A percentile compares a stretch with the other conserved stretches of the same genome.
Evolutionary conservation across 2,888 invertebrate genomes (phyloP).

Genomic region (Tenthredo livida): DNA sequence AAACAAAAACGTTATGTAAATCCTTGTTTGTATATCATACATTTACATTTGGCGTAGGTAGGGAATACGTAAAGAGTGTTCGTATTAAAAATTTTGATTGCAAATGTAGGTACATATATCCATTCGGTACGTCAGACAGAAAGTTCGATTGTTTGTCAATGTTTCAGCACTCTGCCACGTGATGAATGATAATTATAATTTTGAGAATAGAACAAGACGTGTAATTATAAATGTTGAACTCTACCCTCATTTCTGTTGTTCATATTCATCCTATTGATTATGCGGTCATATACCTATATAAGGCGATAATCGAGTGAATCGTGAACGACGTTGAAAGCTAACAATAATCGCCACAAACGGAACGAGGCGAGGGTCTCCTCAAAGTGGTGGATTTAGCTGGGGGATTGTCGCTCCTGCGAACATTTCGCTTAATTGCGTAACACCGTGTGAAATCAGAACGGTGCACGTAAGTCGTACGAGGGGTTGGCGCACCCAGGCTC

Average conservation of each 20-base stretch:
- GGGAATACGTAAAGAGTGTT: neutral
- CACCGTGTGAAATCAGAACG: conserved; percentile 38
- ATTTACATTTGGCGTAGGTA: neutral
- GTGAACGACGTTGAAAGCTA: conserved; percentile 9
- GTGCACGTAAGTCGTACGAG: conserved; percentile 17
- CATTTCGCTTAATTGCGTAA: conserved; percentile 20
- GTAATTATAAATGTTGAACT: neutral
- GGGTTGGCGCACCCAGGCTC: conserved; percentile 13
- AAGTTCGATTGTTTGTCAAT: neutral
- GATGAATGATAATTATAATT: neutral
- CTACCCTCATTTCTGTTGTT: neutral
- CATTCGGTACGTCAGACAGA: neutral
- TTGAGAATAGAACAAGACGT: neutral
- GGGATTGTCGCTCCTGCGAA: conserved; percentile 36
- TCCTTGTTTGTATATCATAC: neutral
- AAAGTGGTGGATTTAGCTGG: conserved; percentile 31
- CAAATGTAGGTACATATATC: neutral
- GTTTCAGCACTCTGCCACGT: neutral
- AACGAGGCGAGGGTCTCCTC: neutral
- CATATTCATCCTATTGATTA: neutral
- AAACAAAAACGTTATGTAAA: neutral
- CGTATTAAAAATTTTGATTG: neutral
- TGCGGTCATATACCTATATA: neutral
- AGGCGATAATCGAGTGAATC: conserved; percentile 7
- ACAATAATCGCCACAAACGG: conserved; percentile 4